These are phyloP conservation scores for Pungitius pungitius DNA, from an alignment of 2,113 vertebrate species.

Conservation along the genomic window DNA sequence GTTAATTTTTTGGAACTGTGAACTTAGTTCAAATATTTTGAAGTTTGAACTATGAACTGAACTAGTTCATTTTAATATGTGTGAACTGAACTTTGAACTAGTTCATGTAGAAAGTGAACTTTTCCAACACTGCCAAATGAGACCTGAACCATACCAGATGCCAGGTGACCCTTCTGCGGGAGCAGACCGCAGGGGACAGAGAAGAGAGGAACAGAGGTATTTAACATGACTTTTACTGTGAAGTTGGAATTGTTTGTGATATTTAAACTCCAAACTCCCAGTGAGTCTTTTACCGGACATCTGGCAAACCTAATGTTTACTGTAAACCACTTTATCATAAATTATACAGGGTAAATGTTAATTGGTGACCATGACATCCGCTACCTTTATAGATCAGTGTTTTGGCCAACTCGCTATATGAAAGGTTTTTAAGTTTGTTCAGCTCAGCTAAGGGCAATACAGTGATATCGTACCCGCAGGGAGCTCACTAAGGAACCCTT, in stretches of 20 bases:
- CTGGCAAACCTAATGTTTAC: neutral
- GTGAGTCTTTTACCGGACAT: neutral
- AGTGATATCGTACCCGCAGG: neutral
- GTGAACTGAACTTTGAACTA: too few species aligned
- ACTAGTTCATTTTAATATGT: too few species aligned
- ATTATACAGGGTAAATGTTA: constrained; percentile 2
- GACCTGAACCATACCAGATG: constrained; percentile 56
- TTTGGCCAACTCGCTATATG: neutral
- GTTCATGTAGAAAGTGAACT: too few species aligned
- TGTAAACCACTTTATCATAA: neutral
- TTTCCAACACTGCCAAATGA: too few species aligned
- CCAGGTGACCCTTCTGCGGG: constrained; percentile 44
- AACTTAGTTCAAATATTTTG: too few species aligned
- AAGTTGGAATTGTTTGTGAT: neutral
- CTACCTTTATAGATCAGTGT: neutral
- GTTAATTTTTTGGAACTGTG: too few species aligned
- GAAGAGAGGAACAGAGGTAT: neutral
- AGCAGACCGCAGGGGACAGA: constrained; percentile 36
- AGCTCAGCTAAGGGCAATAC: neutral
- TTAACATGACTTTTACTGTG: neutral
- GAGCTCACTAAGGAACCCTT: neutral
- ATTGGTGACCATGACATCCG: neutral
- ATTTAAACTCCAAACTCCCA: neutral
- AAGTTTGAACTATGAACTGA: too few species aligned
- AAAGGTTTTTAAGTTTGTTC: neutral